These are phyloP conservation scores for Indri indri DNA, from an alignment of 2,113 vertebrate species.

Conservation along the genomic window DNA sequence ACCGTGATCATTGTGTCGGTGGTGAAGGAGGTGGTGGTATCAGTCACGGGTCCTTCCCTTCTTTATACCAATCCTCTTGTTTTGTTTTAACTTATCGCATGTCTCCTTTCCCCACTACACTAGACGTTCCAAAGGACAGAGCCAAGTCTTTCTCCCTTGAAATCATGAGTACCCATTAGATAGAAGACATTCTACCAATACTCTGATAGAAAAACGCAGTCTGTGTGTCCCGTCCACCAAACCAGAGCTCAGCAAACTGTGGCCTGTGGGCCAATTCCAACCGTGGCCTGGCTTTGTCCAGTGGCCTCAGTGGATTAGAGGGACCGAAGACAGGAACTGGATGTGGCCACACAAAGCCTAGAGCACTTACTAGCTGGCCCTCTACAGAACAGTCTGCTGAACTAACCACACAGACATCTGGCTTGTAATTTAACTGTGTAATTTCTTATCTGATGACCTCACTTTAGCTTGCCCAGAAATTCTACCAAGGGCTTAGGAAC, in stretches of 20 bases:
- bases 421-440: background rate
- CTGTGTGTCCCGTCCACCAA: background rate
- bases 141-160: background rate
- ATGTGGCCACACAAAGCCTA: background rate
- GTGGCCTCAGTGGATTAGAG: background rate
- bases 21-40: background rate
- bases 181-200: background rate
- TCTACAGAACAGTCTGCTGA: background rate
- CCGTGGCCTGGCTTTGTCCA: background rate
- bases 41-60: background rate
- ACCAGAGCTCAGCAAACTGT: background rate
- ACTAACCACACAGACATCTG: background rate
- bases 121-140: background rate
- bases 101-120: background rate
- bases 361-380: background rate
- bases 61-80: too few species aligned
- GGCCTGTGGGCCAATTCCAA: accelerated
- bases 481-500: background rate
- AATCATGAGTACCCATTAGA: background rate
- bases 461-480: background rate
- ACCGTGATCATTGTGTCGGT: background rate
- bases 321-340: background rate
- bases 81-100: background rate
- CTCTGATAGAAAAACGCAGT: accelerated
- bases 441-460: background rate